Percentiles rank a stretch among this genome's conserved stretches.
Conservation (phyloP, 2,113 vertebrate genomes). For the Indicator maculatus region DNA sequence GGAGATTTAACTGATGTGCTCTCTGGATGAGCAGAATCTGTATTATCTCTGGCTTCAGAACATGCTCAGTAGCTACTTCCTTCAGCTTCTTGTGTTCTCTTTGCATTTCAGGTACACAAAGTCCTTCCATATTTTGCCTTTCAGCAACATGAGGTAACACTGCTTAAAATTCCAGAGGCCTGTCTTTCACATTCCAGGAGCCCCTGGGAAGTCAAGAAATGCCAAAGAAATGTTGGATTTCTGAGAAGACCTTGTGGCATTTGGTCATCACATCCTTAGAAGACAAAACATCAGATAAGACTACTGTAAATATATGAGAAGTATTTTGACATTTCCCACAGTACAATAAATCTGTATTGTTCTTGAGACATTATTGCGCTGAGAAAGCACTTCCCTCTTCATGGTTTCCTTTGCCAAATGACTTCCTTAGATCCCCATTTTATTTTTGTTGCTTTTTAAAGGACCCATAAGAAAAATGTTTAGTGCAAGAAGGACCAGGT, state of each 20-base stretch:
- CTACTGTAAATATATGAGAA: not conserved
- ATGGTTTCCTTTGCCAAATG: not conserved
- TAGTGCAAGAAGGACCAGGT: not conserved
- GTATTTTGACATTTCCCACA: not conserved
- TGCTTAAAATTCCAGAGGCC: slow-evolving; percentile 59
- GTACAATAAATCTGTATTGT: not conserved
- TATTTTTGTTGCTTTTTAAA: not conserved
- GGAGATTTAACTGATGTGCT: not conserved
- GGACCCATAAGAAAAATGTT: slow-evolving; percentile 2
- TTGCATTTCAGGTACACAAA: not conserved
- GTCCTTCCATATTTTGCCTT: not conserved
- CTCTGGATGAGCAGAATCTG: not conserved
- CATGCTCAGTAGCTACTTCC: not conserved
- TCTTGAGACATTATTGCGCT: not conserved
- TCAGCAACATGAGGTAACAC: not conserved
- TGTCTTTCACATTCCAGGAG: slow-evolving; percentile 36
- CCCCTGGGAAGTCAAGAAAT: slow-evolving; percentile 60
- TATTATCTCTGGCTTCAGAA: not conserved
- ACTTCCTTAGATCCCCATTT: not conserved
- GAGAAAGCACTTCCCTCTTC: not conserved
- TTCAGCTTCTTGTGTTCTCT: not conserved
- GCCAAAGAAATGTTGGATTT: slow-evolving; percentile 64
- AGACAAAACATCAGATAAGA: slow-evolving; percentile 9
- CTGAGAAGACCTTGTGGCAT: slow-evolving; percentile 51
- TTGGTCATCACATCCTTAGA: slow-evolving; percentile 45